A percentile compares a stretch with the other conserved stretches of the same genome.
Conservation (phyloP, 2,797 vertebrate genomes). For the Bradypodion pumilum region DNA sequence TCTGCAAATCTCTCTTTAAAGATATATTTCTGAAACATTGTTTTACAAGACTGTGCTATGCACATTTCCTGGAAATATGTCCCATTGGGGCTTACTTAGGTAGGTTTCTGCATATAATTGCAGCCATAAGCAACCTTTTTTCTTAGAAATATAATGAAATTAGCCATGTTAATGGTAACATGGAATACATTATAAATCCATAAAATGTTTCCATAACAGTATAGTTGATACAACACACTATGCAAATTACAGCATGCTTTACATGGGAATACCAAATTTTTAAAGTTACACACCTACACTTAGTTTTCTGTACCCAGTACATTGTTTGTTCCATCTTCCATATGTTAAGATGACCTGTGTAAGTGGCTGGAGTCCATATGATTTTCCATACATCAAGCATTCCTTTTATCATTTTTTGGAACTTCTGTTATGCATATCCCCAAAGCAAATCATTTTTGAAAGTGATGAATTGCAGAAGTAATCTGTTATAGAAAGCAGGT, state of each 20-base stretch:
- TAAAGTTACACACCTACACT: not conserved
- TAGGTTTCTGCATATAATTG: not conserved
- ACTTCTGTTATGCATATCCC: not conserved
- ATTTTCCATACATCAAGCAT: not conserved
- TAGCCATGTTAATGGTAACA: not conserved
- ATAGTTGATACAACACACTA: not conserved
- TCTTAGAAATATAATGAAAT: not conserved
- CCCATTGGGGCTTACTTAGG: too few relatives aligned
- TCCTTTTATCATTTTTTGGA: not conserved
- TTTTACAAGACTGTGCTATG: not conserved
- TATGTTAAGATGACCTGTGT: not conserved
- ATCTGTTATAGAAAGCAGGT: not conserved
- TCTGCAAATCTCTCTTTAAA: too few relatives aligned
- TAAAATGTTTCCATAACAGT: not conserved
- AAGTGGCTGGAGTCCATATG: not conserved
- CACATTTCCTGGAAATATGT: not conserved
- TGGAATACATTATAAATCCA: not conserved
- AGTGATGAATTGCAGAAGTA: not conserved
- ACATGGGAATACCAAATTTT: not conserved
- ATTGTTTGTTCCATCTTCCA: not conserved
- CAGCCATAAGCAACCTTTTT: not conserved
- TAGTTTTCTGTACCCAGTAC: not conserved
- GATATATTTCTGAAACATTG: not conserved
- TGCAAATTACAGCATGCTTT: not conserved
- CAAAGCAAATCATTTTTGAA: not conserved